Base-by-base conservation (phyloP, 1,140 invertebrate species). In the Procambarus clarkii region DNA sequence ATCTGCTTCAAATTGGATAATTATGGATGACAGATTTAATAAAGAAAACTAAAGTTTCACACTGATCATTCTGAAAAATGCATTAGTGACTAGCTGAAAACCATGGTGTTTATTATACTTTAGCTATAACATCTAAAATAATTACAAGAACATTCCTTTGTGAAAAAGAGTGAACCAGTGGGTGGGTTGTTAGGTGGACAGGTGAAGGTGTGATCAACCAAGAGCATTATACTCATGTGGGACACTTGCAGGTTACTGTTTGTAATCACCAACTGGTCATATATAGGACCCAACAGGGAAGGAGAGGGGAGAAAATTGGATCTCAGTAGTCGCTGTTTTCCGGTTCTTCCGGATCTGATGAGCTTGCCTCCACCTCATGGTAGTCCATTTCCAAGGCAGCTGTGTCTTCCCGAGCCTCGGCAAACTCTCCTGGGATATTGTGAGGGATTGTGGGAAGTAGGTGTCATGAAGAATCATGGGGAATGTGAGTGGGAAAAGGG, bases 331-430 rank as follows among this genome's bases (percentile, higher is more conserved):
- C 69, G 13, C 18, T 34, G 69, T 21, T 21, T 7, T 34, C 69
- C 11, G 60, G 18, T 18, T 74, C 69, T 8, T 11, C 69, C 69
- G 21, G 21, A 4, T 74, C 69, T 34, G 15, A 7, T 34, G 69
- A 74, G n/a, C 69, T 74, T 74, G 69, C 18, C n/a, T 86, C 83
- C 83, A 86, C 83, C 46, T 86, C 83, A 45, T 44, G 15, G 48
- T 86, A 86, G 48, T 86, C 83, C 83, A 86, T 86, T 34, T 86
- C 83, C 18, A 86, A 64, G 45, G 83, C 83, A 15, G 58, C 83
- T 24, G 71, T 86, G 83, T 86, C 83, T 74, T 86, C 83, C 45
- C 83, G 83, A 21, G 83, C 83, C 71, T 86, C 83, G 45, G 60
- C 44, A 76, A 86, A 86, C 48, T 86, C 83, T 18, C 83, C 83